A percentile compares a stretch with the other conserved stretches of the same genome.
Evolutionary conservation across 1,140 invertebrate genomes (phyloP).

Genomic region (Antheraea mylitta): DNA sequence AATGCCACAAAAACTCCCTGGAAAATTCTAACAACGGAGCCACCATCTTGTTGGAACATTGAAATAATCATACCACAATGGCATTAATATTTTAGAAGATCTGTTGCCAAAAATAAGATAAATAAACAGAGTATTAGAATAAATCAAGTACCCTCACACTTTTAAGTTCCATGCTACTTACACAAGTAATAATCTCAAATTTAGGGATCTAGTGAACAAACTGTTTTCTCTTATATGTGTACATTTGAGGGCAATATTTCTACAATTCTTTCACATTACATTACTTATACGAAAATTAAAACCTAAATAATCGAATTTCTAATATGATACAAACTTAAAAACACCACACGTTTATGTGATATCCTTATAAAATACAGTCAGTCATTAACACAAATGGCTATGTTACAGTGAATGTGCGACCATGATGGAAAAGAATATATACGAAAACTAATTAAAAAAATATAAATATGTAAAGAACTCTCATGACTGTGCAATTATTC

Average conservation of each 20-base stretch:
- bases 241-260: too few species aligned
- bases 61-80: too few species aligned
- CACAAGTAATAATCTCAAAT: neutral
- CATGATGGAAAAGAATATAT: neutral
- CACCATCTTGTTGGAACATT: too few species aligned
- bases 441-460: too few species aligned
- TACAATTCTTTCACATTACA: neutral
- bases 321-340: neutral
- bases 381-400: slow-evolving; percentile 3
- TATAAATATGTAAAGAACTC: too few species aligned
- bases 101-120: too few species aligned
- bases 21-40: too few species aligned
- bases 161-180: neutral
- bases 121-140: too few species aligned
- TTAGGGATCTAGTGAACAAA: neutral
- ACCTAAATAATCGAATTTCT: neutral
- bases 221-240: neutral
- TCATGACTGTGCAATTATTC: too few species aligned
- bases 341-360: neutral
- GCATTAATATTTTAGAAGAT: too few species aligned
- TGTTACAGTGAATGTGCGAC: neutral
- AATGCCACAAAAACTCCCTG: too few species aligned
- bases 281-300: neutral
- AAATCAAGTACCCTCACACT: too few species aligned
- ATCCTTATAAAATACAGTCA: neutral